phyloP scores from a whole-genome alignment of 2,113 vertebrate species.

The Percopsis transmontana region DNA sequence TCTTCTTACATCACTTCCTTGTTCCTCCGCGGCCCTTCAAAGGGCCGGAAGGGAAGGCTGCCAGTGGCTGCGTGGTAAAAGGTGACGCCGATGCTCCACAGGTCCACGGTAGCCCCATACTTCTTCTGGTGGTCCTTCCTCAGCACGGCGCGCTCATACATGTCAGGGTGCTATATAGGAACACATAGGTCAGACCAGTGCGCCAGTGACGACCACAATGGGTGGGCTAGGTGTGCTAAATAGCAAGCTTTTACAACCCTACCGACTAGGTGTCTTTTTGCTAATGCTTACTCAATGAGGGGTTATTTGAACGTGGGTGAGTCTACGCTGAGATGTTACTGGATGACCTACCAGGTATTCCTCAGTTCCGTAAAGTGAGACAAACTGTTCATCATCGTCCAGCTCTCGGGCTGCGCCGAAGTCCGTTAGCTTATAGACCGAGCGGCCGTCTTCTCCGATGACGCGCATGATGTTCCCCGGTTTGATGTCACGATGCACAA shows the following conservation, averaged over 20 bases:
- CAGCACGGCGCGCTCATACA: constrained; percentile 96
- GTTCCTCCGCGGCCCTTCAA: constrained; percentile 96
- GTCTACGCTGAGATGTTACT: not conserved
- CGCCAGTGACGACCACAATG: no score
- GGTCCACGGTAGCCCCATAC: constrained; percentile 93
- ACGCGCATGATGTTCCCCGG: constrained; percentile 98
- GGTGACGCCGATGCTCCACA: constrained; percentile 98
- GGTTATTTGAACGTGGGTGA: not conserved
- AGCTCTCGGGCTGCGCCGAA: constrained; percentile 95
- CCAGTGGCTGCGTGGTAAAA: constrained; percentile 98
- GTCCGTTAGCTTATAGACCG: constrained; percentile 97
- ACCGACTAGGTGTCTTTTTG: no score
- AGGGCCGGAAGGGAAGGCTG: constrained; percentile 93
- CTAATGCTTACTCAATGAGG: not conserved
- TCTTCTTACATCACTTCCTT: constrained; percentile 97
- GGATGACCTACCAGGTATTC: constrained; percentile 87
- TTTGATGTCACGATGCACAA: constrained; percentile 97
- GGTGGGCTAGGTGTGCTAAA: not conserved
- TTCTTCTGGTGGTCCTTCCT: constrained; percentile 98
- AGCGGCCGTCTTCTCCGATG: constrained; percentile 94
- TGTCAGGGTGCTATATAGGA: constrained; percentile 88
- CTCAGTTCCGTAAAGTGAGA: constrained; percentile 98
- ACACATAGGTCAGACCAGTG: not conserved
- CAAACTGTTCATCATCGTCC: constrained; percentile 97
- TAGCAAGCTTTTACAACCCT: not conserved